Evolutionary conservation across 2,797 vertebrate genomes (phyloP).

Genomic region (Eulemur rubriventer): DNA sequence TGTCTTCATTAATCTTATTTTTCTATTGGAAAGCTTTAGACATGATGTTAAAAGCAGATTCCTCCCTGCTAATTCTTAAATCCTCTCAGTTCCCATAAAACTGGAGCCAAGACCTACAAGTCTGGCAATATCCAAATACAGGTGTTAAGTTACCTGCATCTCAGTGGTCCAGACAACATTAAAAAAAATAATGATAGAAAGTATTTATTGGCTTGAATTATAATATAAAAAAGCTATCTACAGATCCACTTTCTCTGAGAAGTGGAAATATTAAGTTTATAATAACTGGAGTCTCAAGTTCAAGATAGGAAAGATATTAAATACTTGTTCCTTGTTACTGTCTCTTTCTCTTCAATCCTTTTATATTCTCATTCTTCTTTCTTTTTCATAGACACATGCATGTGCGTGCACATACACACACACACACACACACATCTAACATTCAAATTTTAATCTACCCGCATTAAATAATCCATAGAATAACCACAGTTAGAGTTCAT

Average conservation of each 20-base stretch:
- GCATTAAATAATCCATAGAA: not conserved
- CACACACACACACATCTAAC: not conserved
- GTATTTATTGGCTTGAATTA: not conserved
- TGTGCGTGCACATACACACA: rapidly evolving
- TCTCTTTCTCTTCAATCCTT: not conserved
- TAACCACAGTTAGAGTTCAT: not conserved
- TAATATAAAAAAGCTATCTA: not conserved
- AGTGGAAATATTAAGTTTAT: not conserved
- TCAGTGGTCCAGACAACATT: not conserved
- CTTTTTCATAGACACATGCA: not conserved
- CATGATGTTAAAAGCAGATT: not conserved
- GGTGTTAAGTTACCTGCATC: not conserved
- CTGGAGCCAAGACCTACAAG: not conserved
- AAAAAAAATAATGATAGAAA: not conserved
- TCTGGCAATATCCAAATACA: not conserved
- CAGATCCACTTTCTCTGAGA: not conserved
- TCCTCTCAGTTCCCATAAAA: conserved; percentile 4
- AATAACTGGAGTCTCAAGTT: not conserved
- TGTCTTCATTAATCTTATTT: not conserved
- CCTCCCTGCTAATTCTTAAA: conserved; percentile 22
- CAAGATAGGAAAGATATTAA: not conserved
- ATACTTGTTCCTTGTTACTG: not conserved
- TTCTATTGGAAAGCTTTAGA: not conserved
- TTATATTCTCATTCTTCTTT: not conserved
- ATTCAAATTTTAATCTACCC: not conserved